Percentiles rank a stretch among this genome's conserved stretches.
phyloP scores from a whole-genome alignment of 2,888 invertebrate species.

The Antheraea assamensis region DNA sequence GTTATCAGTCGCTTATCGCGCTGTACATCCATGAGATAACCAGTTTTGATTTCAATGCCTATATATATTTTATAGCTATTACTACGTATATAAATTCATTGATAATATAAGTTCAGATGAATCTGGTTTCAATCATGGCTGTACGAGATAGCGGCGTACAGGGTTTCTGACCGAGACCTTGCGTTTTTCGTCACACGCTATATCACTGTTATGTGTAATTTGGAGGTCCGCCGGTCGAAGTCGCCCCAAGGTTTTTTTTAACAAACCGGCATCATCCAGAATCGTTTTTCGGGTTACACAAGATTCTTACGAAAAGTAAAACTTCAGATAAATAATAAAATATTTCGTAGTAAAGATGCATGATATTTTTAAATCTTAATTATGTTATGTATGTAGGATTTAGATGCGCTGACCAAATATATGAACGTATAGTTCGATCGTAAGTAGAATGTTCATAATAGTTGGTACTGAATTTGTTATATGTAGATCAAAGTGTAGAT shows the following conservation, averaged over 20 bases:
- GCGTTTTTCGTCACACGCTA: constrained; percentile 67
- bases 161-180: constrained; percentile 50
- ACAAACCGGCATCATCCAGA: constrained; percentile 40
- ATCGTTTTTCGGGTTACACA: neutral
- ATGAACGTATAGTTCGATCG: neutral
- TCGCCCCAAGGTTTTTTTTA: constrained; percentile 60
- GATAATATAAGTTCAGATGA: constrained; percentile 2
- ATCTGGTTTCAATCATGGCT: constrained; percentile 44
- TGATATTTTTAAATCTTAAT: neutral
- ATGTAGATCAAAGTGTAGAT: neutral
- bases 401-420: neutral
- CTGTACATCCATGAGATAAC: constrained; percentile 44
- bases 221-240: constrained; percentile 78
- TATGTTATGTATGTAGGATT: neutral
- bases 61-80: constrained; percentile 23
- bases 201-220: constrained; percentile 81
- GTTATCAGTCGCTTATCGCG: constrained; percentile 43
- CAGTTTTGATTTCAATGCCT: constrained; percentile 25
- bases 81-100: constrained; percentile 17
- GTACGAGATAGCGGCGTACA: constrained; percentile 57
- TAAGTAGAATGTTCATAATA: too few relatives aligned
- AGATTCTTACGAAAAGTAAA: neutral
- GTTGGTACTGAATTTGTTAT: neutral
- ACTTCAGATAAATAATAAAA: too few relatives aligned
- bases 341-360: neutral